Conservation (phyloP, 2,113 vertebrate genomes). For the Colossoma macropomum region DNA sequence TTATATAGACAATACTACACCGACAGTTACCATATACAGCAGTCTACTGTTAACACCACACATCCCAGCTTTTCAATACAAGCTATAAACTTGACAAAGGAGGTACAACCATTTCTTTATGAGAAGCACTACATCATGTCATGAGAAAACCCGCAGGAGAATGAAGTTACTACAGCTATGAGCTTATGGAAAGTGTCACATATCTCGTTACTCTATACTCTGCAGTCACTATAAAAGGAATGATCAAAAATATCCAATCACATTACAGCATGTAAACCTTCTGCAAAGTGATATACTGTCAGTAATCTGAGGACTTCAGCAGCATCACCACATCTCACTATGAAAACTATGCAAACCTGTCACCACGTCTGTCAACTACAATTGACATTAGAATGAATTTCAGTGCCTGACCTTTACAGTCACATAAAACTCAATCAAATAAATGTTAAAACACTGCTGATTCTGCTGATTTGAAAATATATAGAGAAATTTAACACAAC, state of each 20-base stretch:
- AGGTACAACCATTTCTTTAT: background rate
- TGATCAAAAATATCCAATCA: background rate
- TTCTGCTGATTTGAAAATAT: too few relatives aligned
- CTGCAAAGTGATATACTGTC: background rate
- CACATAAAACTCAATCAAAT: conserved; percentile 13
- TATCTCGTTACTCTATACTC: background rate
- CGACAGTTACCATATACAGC: too few relatives aligned
- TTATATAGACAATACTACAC: background rate
- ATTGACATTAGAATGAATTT: background rate
- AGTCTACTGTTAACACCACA: background rate
- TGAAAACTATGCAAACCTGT: background rate
- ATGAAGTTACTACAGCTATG: background rate
- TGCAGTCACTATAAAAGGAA: background rate
- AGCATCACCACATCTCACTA: background rate
- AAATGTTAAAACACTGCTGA: background rate
- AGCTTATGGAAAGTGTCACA: background rate
- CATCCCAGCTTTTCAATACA: background rate
- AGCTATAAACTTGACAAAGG: background rate
- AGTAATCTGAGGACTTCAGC: background rate
- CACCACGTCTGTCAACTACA: conserved; percentile 11
- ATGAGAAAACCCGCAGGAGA: background rate
- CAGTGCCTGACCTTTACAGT: background rate
- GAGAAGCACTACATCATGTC: background rate
- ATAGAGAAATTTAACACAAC: too few relatives aligned
- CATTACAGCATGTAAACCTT: background rate